Percentiles rank a stretch among this genome's conserved stretches.
phyloP scores from a whole-genome alignment of 2,113 vertebrate species.

The Mesoclemmys tuberculata region DNA sequence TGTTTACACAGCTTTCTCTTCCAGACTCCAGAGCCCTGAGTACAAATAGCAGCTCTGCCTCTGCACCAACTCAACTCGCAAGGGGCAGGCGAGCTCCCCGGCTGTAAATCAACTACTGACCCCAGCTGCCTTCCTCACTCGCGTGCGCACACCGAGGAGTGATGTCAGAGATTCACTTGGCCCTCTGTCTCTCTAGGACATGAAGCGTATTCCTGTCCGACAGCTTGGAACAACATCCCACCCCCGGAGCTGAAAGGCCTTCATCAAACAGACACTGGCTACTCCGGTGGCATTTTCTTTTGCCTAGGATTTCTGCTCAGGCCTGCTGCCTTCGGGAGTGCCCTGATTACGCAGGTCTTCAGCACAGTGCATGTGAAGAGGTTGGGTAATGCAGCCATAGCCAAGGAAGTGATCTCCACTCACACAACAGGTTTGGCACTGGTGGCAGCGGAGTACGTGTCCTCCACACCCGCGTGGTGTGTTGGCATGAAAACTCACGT shows the following conservation, averaged over 20 bases:
- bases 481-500: background rate
- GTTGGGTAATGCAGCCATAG: no score
- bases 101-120: background rate
- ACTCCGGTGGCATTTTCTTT: background rate
- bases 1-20: background rate
- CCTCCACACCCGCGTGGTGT: no score
- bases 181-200: background rate
- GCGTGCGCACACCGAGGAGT: background rate
- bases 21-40: background rate
- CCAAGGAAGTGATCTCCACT: no score
- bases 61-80: background rate
- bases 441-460: no score
- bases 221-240: background rate
- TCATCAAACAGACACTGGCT: background rate
- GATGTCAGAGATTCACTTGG: background rate
- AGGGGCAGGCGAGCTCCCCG: no score
- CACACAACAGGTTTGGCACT: no score
- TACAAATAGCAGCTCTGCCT: background rate
- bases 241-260: background rate
- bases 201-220: background rate
- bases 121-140: background rate
- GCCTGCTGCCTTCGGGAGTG: background rate
- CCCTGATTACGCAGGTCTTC: background rate
- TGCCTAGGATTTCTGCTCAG: background rate
- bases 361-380: no score